These are phyloP conservation scores for Tachuris rubrigastra DNA, from an alignment of 2,113 vertebrate genomes.

Conservation along the genomic window DNA sequence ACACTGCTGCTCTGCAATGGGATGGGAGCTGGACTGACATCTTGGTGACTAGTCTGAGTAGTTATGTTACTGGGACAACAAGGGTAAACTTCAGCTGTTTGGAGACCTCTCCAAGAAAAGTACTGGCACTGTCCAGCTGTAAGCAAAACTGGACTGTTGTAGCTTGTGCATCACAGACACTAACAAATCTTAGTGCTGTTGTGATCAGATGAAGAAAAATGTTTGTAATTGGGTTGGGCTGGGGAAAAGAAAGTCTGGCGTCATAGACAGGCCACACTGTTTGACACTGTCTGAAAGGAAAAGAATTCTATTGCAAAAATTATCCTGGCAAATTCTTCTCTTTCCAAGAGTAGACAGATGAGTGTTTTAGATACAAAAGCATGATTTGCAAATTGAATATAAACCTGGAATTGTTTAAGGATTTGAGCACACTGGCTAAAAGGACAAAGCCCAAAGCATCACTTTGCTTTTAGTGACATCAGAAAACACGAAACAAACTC, in stretches of 20 bases:
- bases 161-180: background rate
- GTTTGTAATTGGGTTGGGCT: background rate
- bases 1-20: background rate
- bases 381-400: background rate
- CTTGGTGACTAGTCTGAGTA: background rate
- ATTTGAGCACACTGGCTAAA: background rate
- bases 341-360: background rate
- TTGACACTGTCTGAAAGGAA: background rate
- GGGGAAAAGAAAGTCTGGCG: background rate
- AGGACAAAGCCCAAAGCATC: background rate
- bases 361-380: background rate
- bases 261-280: background rate
- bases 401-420: background rate
- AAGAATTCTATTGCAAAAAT: background rate
- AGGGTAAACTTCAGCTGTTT: constrained; percentile 18
- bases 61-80: constrained; percentile 9
- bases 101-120: background rate
- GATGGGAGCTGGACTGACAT: background rate
- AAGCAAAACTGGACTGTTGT: background rate
- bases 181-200: background rate
- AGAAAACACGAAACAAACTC: background rate
- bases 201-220: background rate
- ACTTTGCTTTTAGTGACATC: background rate
- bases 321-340: background rate
- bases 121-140: background rate